Conservation (phyloP, 2,113 vertebrate species). For the Desmodus rotundus region DNA sequence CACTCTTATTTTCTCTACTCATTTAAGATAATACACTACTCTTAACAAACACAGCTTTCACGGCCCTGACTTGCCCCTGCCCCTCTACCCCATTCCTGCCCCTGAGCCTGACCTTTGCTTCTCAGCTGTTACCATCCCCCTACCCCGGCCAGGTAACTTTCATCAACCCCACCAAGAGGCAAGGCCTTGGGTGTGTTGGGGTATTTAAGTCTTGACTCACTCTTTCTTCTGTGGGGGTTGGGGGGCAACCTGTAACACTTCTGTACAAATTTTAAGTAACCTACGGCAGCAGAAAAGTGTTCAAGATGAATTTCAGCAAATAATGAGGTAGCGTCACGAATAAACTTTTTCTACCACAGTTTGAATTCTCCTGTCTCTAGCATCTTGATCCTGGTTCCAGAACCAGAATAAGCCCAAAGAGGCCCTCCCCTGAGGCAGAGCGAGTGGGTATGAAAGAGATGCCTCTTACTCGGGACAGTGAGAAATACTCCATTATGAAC, state of each 20-base stretch:
- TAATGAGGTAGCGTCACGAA: not conserved
- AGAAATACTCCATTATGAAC: not conserved
- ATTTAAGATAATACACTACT: not conserved
- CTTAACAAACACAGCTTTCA: slow-evolving; percentile 19
- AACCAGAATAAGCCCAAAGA: not conserved
- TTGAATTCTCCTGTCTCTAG: not conserved
- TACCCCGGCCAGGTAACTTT: not conserved
- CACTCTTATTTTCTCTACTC: slow-evolving; percentile 36
- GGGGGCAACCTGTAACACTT: not conserved
- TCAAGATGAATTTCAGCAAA: slow-evolving; percentile 48
- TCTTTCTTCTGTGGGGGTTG: not conserved
- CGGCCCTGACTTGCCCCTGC: not conserved
- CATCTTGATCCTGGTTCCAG: not conserved
- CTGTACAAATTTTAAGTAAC: slow-evolving; percentile 15
- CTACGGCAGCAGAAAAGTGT: not conserved
- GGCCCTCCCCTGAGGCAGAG: not conserved
- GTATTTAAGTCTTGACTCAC: not conserved
- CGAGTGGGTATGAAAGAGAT: not conserved
- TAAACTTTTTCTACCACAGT: not conserved
- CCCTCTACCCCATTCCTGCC: not conserved
- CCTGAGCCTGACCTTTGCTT: not conserved
- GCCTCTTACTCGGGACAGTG: not conserved
- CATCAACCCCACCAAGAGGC: not conserved
- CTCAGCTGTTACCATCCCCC: not conserved
- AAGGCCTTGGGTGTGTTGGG: not conserved